Base-by-base conservation (phyloP, 1,140 invertebrate species). In the Coelopa frigida region DNA sequence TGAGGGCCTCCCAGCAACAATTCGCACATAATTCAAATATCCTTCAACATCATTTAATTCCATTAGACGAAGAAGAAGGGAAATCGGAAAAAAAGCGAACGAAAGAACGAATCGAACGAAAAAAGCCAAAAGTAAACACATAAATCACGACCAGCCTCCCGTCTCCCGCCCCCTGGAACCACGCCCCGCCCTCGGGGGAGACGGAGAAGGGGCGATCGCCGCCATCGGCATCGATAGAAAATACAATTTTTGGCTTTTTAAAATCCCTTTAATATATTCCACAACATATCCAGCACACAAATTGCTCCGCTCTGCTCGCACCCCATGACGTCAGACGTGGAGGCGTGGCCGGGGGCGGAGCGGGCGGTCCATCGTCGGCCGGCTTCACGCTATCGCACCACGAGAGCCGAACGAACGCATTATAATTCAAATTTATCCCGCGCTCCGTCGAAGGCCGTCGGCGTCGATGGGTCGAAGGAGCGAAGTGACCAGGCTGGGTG, bases 211-310 rank as follows among this genome's bases (percentile, higher is more conserved):
- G 20, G 20, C 17, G 33, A 20, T 20, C 33, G 20, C 17, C 17
- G 17, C 15, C 17, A 35, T 35, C 20, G 15, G 15, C 17, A 35
- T 20, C 33, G 20, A 35, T 35, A 35, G 33, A 35, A 35, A 35
- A 31, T 38, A 38, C 15, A 20, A 20, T 42, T 26, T 44, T 42
- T 31, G 26, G 22, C 23, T 27, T 26, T 23, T 43, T 37, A 50
- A 54, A 64, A 64, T 64, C 61, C 61, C 61, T 58, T 63, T 64
- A 64, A 64, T 64, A 64, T 64, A 64, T 64, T 58, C 61, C 56
- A 52, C 51, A 64, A 57, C 61, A 64, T 64, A 63, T 64, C 61
- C 61, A 51, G 58, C 51, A 64, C 61, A 64, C 61, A 64, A 64
- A 64, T 64, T 64, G 61, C 61, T 59, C 52, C 50, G n/a, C 47